Evolutionary conservation across 2,113 vertebrate species (phyloP).

Genomic region (Perca fluviatilis): DNA sequence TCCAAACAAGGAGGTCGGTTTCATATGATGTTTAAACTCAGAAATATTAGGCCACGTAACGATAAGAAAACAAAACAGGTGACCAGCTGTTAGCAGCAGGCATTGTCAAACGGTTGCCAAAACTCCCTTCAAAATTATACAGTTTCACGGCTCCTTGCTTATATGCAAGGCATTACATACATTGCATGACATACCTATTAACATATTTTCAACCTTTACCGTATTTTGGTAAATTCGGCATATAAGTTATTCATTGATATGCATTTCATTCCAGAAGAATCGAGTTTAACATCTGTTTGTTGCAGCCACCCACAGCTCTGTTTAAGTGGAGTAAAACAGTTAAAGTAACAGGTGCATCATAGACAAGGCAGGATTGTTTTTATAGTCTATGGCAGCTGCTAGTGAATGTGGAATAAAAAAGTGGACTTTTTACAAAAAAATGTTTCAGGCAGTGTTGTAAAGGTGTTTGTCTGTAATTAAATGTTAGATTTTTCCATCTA

Average conservation of each 20-base stretch:
- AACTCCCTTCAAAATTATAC: neutral
- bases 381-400: neutral
- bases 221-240: neutral
- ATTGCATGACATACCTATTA: too few species aligned
- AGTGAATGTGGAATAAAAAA: neutral
- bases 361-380: neutral
- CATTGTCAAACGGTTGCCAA: neutral
- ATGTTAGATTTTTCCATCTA: neutral
- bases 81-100: slow-evolving; percentile 52
- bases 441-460: neutral
- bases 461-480: neutral
- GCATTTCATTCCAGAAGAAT: neutral
- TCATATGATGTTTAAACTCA: neutral
- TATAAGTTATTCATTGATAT: neutral
- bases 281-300: neutral
- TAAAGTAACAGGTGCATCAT: neutral
- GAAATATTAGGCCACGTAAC: slow-evolving; percentile 10
- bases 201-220: neutral
- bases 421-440: neutral
- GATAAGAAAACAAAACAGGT: slow-evolving; percentile 11
- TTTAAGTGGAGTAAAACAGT: too few species aligned
- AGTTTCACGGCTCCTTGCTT: neutral
- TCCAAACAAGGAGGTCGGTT: fast-evolving
- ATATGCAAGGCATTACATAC: neutral
- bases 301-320: neutral